Evolutionary conservation across 1,140 invertebrate species (phyloP).

Genomic region (Philopotamus ludificatus): DNA sequence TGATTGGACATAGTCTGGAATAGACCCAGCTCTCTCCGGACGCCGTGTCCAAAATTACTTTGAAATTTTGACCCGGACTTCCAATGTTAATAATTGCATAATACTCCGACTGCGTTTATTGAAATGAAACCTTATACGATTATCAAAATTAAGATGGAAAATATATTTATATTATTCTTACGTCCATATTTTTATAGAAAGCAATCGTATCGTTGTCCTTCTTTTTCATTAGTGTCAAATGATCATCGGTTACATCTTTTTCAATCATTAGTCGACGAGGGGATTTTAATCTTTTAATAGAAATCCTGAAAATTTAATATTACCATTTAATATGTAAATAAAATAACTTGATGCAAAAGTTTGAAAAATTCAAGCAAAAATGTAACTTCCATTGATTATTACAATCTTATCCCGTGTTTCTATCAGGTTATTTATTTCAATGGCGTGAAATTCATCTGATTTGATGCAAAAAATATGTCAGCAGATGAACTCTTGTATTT

Average conservation of each 20-base stretch:
- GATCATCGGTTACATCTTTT: conserved; percentile 13
- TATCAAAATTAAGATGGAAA: background rate
- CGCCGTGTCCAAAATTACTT: conserved; percentile 69
- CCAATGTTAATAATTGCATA: conserved; percentile 65
- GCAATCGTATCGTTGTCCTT: conserved; percentile 44
- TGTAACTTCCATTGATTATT: background rate
- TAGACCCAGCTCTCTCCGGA: conserved; percentile 69
- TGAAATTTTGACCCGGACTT: conserved; percentile 62
- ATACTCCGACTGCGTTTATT: conserved; percentile 54
- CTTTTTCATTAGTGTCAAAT: conserved; percentile 11
- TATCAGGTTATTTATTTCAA: too few species aligned
- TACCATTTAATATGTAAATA: background rate
- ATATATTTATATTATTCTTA: background rate
- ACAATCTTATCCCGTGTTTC: too few species aligned
- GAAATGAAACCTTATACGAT: background rate
- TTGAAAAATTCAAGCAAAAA: background rate
- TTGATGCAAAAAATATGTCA: background rate
- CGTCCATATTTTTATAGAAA: conserved; percentile 47
- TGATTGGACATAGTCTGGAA: conserved; percentile 59
- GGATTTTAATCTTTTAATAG: conserved; percentile 8
- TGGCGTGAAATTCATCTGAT: too few species aligned
- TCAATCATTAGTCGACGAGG: conserved; percentile 6
- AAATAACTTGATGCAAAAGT: background rate
- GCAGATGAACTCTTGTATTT: background rate
- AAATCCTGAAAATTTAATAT: conserved; percentile 13